A percentile compares a stretch with the other conserved stretches of the same genome.
These are phyloP conservation scores for Ganaspis brasiliensis DNA, from an alignment of 2,888 invertebrate genomes.

Conservation along the genomic window DNA sequence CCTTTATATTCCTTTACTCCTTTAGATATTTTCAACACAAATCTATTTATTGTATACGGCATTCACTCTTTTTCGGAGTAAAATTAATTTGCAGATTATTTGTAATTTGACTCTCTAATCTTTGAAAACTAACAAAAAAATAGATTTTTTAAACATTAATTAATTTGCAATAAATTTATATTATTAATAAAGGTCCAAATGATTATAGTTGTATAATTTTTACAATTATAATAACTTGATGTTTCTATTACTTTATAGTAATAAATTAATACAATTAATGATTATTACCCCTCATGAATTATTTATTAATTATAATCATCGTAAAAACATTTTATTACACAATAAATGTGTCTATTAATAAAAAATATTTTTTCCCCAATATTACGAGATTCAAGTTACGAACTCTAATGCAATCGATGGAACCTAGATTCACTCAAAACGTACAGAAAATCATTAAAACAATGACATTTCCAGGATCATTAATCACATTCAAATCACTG, in stretches of 20 bases:
- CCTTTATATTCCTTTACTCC: slow-evolving; percentile 13
- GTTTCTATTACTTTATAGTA: too few relatives aligned
- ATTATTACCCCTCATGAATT: too few relatives aligned
- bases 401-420: background rate
- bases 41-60: slow-evolving; percentile 13
- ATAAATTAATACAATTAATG: too few relatives aligned
- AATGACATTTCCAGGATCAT: slow-evolving; percentile 18
- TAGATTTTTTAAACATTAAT: too few relatives aligned
- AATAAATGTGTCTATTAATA: too few relatives aligned
- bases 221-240: too few relatives aligned
- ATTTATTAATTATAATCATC: too few relatives aligned
- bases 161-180: too few relatives aligned
- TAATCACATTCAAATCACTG: slow-evolving; percentile 20
- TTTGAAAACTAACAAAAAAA: background rate
- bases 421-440: background rate
- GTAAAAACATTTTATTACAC: too few relatives aligned
- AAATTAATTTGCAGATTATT: slow-evolving; percentile 10
- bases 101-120: slow-evolving; percentile 8
- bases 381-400: slow-evolving; percentile 23
- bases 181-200: too few relatives aligned
- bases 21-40: slow-evolving; percentile 18
- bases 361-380: too few relatives aligned
- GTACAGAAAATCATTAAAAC: slow-evolving; percentile 24
- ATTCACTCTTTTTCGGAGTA: slow-evolving; percentile 5
- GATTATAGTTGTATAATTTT: too few relatives aligned